Evolutionary conservation across 2,888 invertebrate genomes (phyloP).

Genomic region (Sinohyriopsis cumingii): DNA sequence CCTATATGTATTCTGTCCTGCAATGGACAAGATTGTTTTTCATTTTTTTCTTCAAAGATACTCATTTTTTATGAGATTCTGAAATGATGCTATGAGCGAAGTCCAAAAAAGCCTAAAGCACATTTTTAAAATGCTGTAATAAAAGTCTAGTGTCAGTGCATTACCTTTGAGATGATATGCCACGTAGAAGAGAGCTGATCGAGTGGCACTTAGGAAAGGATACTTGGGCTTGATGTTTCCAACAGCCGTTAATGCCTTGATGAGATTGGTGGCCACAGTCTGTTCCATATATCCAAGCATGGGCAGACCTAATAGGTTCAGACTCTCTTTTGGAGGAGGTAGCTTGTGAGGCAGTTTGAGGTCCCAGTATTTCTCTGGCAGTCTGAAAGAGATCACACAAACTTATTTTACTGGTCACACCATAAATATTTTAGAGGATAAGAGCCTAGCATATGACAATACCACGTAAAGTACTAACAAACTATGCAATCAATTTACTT

Average conservation of each 20-base stretch:
- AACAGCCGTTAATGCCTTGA: conserved; percentile 68
- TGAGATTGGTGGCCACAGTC: conserved; percentile 65
- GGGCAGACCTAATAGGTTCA: conserved; percentile 65
- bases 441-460: too few species aligned
- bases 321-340: conserved; percentile 66
- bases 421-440: too few species aligned
- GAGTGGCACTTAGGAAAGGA: conserved; percentile 69
- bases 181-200: conserved; percentile 70
- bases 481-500: too few species aligned
- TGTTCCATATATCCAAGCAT: conserved; percentile 73
- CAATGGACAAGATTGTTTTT: too few species aligned
- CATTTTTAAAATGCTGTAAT: background rate
- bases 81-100: too few species aligned
- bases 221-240: conserved; percentile 72
- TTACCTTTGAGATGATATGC: conserved; percentile 72
- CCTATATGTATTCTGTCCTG: too few species aligned
- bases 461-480: too few species aligned
- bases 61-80: too few species aligned
- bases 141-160: conserved; percentile 3
- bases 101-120: background rate
- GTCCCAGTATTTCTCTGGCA: conserved; percentile 69
- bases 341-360: conserved; percentile 70
- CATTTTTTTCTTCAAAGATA: too few species aligned
- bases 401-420: too few species aligned
- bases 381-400: conserved; percentile 40